Evolutionary conservation across 1,140 invertebrate species (phyloP).

Genomic region (Drosophila nannoptera): DNA sequence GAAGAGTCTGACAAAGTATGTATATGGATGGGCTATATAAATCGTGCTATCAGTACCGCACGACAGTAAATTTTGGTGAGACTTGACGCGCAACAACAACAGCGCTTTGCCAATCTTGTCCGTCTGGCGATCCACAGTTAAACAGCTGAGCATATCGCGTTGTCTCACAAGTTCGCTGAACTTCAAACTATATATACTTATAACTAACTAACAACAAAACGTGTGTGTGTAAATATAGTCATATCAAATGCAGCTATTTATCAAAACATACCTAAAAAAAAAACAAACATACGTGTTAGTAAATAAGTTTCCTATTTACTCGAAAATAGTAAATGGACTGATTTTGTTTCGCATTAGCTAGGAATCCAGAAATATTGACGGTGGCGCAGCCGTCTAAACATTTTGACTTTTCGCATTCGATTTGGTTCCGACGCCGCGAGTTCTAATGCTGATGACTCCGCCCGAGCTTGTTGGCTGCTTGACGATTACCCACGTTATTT

Average conservation of each 20-base stretch:
- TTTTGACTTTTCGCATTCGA: slow-evolving; percentile 20
- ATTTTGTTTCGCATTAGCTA: slow-evolving; percentile 2
- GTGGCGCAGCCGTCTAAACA: slow-evolving; percentile 46
- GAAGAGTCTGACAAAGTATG: slow-evolving; percentile 4
- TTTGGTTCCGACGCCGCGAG: slow-evolving; percentile 1
- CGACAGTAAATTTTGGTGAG: slow-evolving; percentile 52
- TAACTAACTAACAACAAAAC: slow-evolving; percentile 1
- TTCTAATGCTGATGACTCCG: slow-evolving; percentile 39
- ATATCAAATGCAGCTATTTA: slow-evolving; percentile 25
- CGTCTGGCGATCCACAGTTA: slow-evolving; percentile 30
- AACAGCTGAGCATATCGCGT: slow-evolving; percentile 23
- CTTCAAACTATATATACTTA: slow-evolving; percentile 13
- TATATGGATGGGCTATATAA: slow-evolving; percentile 16
- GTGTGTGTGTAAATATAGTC: slow-evolving; percentile 1
- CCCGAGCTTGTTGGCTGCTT: slow-evolving; percentile 72
- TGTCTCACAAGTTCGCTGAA: slow-evolving; percentile 43
- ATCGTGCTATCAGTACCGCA: slow-evolving; percentile 54
- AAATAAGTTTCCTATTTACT: neutral
- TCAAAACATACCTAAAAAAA: neutral
- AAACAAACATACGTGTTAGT: neutral
- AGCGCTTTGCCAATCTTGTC: slow-evolving; percentile 29
- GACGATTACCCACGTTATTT: slow-evolving; percentile 66
- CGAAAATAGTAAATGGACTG: neutral
- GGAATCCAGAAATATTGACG: neutral
- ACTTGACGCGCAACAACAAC: slow-evolving; percentile 4